These are phyloP conservation scores for Campoplex capitator DNA, from an alignment of 2,888 invertebrate species.

Conservation along the genomic window DNA sequence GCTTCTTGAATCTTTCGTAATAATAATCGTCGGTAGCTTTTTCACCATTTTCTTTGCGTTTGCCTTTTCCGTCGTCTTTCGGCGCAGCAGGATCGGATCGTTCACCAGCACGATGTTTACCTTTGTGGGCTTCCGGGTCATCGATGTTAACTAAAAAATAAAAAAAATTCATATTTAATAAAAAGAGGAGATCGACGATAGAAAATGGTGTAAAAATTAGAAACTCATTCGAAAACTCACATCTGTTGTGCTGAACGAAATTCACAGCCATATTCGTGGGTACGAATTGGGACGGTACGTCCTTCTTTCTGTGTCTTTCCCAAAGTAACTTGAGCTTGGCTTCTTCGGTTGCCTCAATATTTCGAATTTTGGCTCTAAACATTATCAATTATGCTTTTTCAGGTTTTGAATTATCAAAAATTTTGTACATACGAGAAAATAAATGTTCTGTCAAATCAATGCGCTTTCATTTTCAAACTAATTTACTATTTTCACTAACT, in stretches of 20 bases:
- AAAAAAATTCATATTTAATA: constrained; percentile 72
- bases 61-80: constrained; percentile 86
- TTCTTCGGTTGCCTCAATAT: constrained; percentile 99
- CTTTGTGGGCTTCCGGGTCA: constrained; percentile 87
- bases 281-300: constrained; percentile 97
- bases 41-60: constrained; percentile 91
- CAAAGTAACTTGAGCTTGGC: constrained; percentile 96
- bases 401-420: not conserved
- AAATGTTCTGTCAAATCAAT: too few relatives aligned
- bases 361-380: constrained; percentile 95
- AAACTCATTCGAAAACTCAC: constrained; percentile 86
- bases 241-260: constrained; percentile 98
- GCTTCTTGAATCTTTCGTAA: constrained; percentile 98
- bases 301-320: constrained; percentile 96
- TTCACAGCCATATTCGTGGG: constrained; percentile 99
- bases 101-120: constrained; percentile 86
- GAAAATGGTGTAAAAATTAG: constrained; percentile 9
- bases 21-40: constrained; percentile 99
- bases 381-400: not conserved
- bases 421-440: not conserved
- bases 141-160: constrained; percentile 92
- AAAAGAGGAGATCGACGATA: constrained; percentile 39
- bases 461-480: too few relatives aligned
- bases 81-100: constrained; percentile 81
- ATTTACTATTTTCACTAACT: constrained; percentile 85